phyloP scores from a whole-genome alignment of 1,140 invertebrate genomes.

The Drosophila busckii region DNA sequence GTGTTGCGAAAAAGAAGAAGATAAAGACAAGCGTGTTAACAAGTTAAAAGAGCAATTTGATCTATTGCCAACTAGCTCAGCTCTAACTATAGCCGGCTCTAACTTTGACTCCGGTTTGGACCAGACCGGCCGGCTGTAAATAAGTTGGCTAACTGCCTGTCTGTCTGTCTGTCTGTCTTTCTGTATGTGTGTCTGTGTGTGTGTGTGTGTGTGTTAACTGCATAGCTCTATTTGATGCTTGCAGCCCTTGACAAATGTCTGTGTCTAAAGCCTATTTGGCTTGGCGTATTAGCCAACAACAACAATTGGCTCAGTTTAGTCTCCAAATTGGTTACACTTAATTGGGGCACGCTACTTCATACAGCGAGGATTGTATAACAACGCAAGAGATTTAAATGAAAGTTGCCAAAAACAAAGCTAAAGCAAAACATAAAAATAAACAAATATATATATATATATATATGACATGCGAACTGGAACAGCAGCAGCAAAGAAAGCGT shows the following conservation, averaged over 20 bases:
- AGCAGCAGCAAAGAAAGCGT: no score
- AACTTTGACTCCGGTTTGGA: no score
- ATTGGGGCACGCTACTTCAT: conserved; percentile 43
- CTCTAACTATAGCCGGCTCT: no score
- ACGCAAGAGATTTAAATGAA: conserved; percentile 32
- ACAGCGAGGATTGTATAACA: conserved; percentile 35
- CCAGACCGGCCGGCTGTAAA: no score
- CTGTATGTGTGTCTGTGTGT: neutral
- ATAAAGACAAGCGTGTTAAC: no score
- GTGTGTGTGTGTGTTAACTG: neutral
- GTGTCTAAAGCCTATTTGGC: conserved; percentile 24
- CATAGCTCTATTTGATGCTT: neutral
- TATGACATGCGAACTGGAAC: no score
- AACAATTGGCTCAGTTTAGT: neutral
- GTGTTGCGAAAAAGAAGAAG: no score
- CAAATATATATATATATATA: no score
- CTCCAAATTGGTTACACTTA: conserved; percentile 40
- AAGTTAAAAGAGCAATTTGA: no score
- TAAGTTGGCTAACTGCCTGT: no score
- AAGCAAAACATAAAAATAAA: neutral
- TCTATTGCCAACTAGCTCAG: no score
- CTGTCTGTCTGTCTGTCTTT: neutral
- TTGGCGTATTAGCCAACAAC: conserved; percentile 33
- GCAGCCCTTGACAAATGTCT: conserved; percentile 45
- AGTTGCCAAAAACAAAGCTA: conserved; percentile 13